phyloP scores from a whole-genome alignment of 1,140 invertebrate species.

The Bombus vancouverensis region DNA sequence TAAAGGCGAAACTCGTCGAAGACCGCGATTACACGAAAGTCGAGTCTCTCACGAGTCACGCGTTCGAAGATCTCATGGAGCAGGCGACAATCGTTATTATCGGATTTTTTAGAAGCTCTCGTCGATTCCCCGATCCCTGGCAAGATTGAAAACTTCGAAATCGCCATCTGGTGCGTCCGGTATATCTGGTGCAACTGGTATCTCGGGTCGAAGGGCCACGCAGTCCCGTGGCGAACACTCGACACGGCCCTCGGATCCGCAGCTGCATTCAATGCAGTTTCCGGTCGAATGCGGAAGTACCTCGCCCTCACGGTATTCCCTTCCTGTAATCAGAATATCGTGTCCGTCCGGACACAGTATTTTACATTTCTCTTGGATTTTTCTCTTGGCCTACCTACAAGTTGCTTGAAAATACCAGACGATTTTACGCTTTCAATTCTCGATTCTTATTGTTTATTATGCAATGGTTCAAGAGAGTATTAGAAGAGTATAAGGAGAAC shows the following conservation, averaged over 20 bases:
- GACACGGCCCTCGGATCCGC: conserved; percentile 85
- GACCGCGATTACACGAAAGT: background rate
- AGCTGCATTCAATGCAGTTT: conserved; percentile 87
- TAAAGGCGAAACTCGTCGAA: background rate
- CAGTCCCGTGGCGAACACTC: conserved; percentile 86
- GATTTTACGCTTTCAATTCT: background rate
- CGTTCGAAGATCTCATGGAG: background rate
- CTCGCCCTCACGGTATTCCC: conserved; percentile 85
- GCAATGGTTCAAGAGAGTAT: no score
- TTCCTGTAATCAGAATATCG: conserved; percentile 79
- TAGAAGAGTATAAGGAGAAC: no score
- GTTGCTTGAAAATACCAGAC: background rate
- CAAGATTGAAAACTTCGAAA: conserved; percentile 77
- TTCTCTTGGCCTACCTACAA: background rate
- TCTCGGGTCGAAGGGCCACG: conserved; percentile 81
- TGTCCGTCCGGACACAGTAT: background rate
- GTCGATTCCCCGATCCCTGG: conserved; percentile 72
- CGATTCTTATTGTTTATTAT: no score
- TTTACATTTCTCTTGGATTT: background rate
- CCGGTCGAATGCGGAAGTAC: conserved; percentile 86
- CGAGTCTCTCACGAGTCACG: background rate
- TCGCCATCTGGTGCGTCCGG: conserved; percentile 72
- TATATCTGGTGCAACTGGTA: conserved; percentile 72
- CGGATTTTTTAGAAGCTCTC: conserved; percentile 73
- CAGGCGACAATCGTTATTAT: conserved; percentile 37